phyloP scores from a whole-genome alignment of 2,113 vertebrate genomes.

The Gobius niger region DNA sequence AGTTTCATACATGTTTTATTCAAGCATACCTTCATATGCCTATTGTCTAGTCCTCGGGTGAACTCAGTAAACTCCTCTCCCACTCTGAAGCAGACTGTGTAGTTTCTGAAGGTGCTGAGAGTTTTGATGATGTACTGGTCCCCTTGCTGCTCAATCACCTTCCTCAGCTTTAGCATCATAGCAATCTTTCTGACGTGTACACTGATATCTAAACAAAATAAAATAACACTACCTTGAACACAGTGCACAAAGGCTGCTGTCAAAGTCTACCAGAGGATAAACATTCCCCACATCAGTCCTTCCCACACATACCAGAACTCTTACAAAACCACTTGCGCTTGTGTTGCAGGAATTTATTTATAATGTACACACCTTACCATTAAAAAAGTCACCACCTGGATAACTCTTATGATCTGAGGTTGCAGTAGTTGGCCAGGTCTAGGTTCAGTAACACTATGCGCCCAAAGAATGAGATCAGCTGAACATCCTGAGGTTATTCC shows the following conservation, averaged over 20 bases:
- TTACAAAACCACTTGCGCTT: neutral
- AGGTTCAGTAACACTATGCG: no score
- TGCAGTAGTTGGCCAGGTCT: no score
- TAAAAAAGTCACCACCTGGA: no score
- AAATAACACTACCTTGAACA: neutral
- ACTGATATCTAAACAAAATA: slow-evolving; percentile 76
- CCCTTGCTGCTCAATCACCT: slow-evolving; percentile 81
- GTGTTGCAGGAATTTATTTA: neutral
- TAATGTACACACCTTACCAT: no score
- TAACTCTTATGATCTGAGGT: no score
- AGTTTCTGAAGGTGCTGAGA: slow-evolving; percentile 80
- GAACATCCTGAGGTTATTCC: no score
- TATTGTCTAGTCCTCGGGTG: slow-evolving; percentile 86
- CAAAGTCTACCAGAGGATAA: neutral
- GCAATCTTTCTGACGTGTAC: slow-evolving; percentile 81
- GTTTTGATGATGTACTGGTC: slow-evolving; percentile 82
- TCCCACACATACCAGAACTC: slow-evolving; percentile 3
- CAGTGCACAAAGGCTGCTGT: neutral
- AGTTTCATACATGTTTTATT: neutral
- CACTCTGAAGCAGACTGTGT: slow-evolving; percentile 79
- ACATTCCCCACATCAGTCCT: neutral
- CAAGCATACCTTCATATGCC: slow-evolving; percentile 85
- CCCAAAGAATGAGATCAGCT: no score
- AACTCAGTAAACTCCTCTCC: slow-evolving; percentile 86
- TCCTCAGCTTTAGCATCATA: slow-evolving; percentile 80